Evolutionary conservation across 92 coral and sea anemone species (phyloP), one percentile per base, ranked within the genome.

Genomic region (Phenganax subtilis): DNA sequence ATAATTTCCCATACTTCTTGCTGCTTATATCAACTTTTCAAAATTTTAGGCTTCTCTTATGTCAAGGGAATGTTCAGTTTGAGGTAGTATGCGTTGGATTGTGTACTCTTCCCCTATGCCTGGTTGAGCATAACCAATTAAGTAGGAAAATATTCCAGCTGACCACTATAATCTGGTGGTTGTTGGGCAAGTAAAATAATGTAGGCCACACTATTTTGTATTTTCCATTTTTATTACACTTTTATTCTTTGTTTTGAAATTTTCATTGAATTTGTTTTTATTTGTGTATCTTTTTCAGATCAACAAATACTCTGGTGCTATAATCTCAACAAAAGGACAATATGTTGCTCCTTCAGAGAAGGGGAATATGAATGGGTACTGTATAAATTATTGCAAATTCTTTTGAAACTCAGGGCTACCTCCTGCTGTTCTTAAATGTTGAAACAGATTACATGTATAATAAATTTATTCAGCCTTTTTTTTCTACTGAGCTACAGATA

Each of bases 261-360:
- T 59, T 20, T 6, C 3, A 59, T 59, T 59, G 7, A 1, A 1
- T 37, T 37, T 59, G 25, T 59, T 59, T 14, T 59, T 59, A 59
- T 14, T 20, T 6, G 3, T 14, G 25, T 51, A 14, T 78, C 0
- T 58, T 57, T 85, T 58, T 11, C 64, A 91, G 97, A 87, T 91
- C 51, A 91, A 88, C 55, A 90, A 87, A 63, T 96, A 86, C 71
- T 92, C 97, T 87, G 99, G 99, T 69, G 97, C 99, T 47, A 92
- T 93, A 37, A 90, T 96, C 6, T 92, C 97, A 31, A 92, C 96
- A 2, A 92, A 89, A 85, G 99, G 99, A 17, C 82, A 92, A n/a
- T 96, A 88, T 57, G 89, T 96, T 92, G 87, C 87, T 88, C 91
- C 89, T 60, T 84, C 88, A 30, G 99, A 96, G 54, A 96, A 88